Evolutionary conservation across 2,113 vertebrate species (phyloP), one percentile per base, ranked within the genome.

Genomic region (Colistium nudipinnis): DNA sequence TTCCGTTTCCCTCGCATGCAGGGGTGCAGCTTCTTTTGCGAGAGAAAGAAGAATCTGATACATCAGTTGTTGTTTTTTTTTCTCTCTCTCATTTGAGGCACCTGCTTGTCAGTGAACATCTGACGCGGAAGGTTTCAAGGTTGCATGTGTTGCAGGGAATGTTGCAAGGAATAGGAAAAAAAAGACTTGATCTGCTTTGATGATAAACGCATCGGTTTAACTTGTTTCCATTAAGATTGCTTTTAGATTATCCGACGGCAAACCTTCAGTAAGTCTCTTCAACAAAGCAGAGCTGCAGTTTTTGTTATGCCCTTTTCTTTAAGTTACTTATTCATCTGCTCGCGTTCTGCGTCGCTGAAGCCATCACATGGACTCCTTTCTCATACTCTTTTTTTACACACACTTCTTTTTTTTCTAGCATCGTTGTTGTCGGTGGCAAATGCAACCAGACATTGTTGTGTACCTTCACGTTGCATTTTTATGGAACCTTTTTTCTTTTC

Each of bases 281-380:
- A 57, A 9, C 35, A 55, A 51, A 87, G 74, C 65, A 63, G 56
- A 88, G 82, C 78, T 82, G 76, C 78, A 82, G 76, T 82, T 86
- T 84, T 72, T 63, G 22, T 54, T 51, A n/a, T n/a, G n/a, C n/a
- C n/a, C n/a, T n/a, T n/a, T n/a, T n/a, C n/a, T n/a, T n/a, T n/a
- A n/a, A n/a, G 7, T 20, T 39, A 25, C 6, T 62, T 38, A 44
- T 72, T 56, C 64, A 74, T 68, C 64, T 67, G 61, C 60, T 48
- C 6, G 10, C 13, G 49, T 44, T 74, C 70, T 59, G 20, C 44
- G 35, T 81, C 69, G 49, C 70, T 73, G 24, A 62, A 57, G 74
- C 43, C 78, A 74, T 79, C 53, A 28, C 62, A 57, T 19, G 10
- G 66, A 8, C 9, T 31, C 2, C 3, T 33, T 61, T 25, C 33